phyloP scores from a whole-genome alignment of 2,888 invertebrate species.

The Noctua janthina region DNA sequence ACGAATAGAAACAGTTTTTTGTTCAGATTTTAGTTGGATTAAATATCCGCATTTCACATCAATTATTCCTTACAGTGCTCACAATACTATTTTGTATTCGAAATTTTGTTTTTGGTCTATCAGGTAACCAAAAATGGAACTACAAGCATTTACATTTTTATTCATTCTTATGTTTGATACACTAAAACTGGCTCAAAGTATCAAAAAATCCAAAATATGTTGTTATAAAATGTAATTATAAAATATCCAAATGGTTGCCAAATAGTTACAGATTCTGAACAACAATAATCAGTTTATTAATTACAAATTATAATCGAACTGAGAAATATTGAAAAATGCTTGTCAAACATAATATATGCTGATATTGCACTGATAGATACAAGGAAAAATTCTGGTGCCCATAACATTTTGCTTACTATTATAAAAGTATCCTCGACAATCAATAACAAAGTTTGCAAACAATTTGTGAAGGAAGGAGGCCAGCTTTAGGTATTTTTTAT shows the following conservation, averaged over 20 bases:
- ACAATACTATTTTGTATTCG: constrained; percentile 33
- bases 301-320: constrained; percentile 39
- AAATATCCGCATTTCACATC: constrained; percentile 43
- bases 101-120: constrained; percentile 47
- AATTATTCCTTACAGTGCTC: constrained; percentile 39
- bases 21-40: constrained; percentile 46
- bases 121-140: constrained; percentile 36
- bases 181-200: constrained; percentile 56
- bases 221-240: constrained; percentile 12
- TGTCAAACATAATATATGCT: constrained; percentile 39
- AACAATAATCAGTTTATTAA: constrained; percentile 5
- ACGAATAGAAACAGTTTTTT: constrained; percentile 51
- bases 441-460: constrained; percentile 93
- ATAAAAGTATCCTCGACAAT: constrained; percentile 61
- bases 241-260: constrained; percentile 32
- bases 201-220: constrained; percentile 24
- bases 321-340: constrained; percentile 27
- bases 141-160: constrained; percentile 36
- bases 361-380: constrained; percentile 52
- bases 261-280: constrained; percentile 20
- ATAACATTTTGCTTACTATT: constrained; percentile 49
- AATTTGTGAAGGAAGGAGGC: constrained; percentile 96
- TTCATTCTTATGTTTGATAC: constrained; percentile 46
- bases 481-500: constrained; percentile 89
- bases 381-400: constrained; percentile 37